Evolutionary conservation across 2,113 vertebrate species (phyloP).

Genomic region (Hemicordylus capensis): DNA sequence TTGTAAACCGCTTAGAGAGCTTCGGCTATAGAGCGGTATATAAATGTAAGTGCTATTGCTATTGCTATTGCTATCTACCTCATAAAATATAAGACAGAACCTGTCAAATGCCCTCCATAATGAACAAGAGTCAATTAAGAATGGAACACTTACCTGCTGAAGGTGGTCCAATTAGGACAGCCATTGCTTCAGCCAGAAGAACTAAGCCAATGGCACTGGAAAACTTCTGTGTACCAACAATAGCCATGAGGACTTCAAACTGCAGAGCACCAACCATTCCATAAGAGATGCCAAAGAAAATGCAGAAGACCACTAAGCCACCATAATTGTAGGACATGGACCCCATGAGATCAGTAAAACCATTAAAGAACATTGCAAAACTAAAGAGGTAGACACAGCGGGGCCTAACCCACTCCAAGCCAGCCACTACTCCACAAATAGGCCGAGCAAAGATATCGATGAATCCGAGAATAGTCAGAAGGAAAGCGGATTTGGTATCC

Average conservation of each 20-base stretch:
- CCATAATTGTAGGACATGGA: slow-evolving; percentile 82
- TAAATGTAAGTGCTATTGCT: too few relatives aligned
- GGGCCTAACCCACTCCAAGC: slow-evolving; percentile 87
- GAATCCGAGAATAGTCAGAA: slow-evolving; percentile 91
- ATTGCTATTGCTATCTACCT: too few relatives aligned
- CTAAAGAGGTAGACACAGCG: slow-evolving; percentile 92
- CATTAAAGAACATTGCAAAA: slow-evolving; percentile 95
- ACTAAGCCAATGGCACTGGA: slow-evolving; percentile 95
- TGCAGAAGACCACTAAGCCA: slow-evolving; percentile 87
- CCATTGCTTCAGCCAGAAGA: slow-evolving; percentile 89
- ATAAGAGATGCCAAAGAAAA: slow-evolving; percentile 97
- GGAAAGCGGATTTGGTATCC: slow-evolving; percentile 89
- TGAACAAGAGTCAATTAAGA: slow-evolving; percentile 13
- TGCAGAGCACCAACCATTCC: slow-evolving; percentile 98
- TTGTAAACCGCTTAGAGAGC: too few relatives aligned
- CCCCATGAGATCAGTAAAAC: slow-evolving; percentile 87
- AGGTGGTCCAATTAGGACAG: slow-evolving; percentile 92
- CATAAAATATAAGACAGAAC: not conserved
- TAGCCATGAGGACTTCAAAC: slow-evolving; percentile 97
- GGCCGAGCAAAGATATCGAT: slow-evolving; percentile 94
- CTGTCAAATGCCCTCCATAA: not conserved
- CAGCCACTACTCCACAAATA: slow-evolving; percentile 85
- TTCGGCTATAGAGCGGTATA: too few relatives aligned
- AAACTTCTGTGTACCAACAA: slow-evolving; percentile 92
- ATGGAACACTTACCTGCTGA: slow-evolving; percentile 81